A percentile compares a stretch with the other conserved stretches of the same genome.
phyloP scores from a whole-genome alignment of 2,888 invertebrate species.

The Chymomyza caudatula region DNA sequence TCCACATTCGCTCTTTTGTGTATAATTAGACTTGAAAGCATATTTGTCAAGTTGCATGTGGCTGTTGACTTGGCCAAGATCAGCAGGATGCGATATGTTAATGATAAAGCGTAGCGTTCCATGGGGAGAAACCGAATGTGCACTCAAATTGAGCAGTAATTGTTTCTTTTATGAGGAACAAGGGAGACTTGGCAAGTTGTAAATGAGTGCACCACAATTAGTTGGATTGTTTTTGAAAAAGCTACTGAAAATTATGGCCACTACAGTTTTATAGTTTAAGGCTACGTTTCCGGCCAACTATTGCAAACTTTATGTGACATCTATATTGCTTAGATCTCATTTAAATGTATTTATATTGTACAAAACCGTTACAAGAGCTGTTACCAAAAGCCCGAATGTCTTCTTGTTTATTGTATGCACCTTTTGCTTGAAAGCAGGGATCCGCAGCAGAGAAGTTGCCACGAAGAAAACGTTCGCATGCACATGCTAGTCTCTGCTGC shows the following conservation, averaged over 20 bases:
- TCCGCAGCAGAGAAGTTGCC: too few species aligned
- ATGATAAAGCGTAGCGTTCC: constrained; percentile 49
- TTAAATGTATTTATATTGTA: too few species aligned
- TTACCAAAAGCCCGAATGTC: too few species aligned
- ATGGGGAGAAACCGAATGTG: constrained; percentile 17
- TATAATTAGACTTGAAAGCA: constrained; percentile 68
- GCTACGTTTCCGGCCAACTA: not conserved
- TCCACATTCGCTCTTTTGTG: constrained; percentile 26
- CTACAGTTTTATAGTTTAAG: not conserved
- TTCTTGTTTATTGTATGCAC: too few species aligned
- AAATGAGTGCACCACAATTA: not conserved
- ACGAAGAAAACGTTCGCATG: too few species aligned
- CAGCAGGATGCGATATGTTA: constrained; percentile 68
- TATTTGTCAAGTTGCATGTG: constrained; percentile 65
- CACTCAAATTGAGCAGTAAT: constrained; percentile 51
- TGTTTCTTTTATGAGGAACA: constrained; percentile 44
- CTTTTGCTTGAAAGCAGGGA: too few species aligned
- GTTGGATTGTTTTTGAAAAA: not conserved
- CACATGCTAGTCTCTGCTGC: too few species aligned
- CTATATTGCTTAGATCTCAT: not conserved
- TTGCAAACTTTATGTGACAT: not conserved
- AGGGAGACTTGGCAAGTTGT: not conserved
- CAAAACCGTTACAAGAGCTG: too few species aligned
- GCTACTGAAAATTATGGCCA: not conserved
- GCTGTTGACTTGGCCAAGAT: constrained; percentile 34